Conservation (phyloP, 2,888 invertebrate species). For the Strigamia maritima region DNA sequence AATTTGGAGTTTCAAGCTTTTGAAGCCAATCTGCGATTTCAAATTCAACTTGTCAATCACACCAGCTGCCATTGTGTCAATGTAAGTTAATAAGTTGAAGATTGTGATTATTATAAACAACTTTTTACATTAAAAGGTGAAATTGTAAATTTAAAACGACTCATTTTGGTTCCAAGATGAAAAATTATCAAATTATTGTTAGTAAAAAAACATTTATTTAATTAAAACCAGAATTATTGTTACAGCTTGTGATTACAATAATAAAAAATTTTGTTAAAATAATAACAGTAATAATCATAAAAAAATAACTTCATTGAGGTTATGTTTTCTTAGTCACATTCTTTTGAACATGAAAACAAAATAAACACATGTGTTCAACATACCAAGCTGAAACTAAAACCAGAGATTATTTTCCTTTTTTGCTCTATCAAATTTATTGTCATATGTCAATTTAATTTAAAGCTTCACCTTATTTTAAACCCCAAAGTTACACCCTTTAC, state of each 20-base stretch:
- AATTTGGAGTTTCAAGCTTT: background rate
- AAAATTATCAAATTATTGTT: background rate
- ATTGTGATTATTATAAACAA: background rate
- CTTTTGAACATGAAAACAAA: constrained; percentile 9
- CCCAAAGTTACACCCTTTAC: background rate
- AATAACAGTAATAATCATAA: background rate
- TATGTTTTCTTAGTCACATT: constrained; percentile 12
- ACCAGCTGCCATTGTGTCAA: constrained; percentile 12
- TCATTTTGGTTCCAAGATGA: background rate
- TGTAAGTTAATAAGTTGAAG: background rate
- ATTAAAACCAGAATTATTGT: no score
- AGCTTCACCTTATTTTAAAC: constrained; percentile 23
- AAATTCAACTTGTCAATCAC: constrained; percentile 8
- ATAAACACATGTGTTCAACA: constrained; percentile 9
- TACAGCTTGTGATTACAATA: no score
- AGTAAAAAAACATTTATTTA: background rate
- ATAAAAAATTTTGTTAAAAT: background rate
- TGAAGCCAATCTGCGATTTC: background rate
- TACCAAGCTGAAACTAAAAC: constrained; percentile 20
- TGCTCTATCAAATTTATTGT: background rate
- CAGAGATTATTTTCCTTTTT: constrained; percentile 1
- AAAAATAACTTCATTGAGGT: background rate
- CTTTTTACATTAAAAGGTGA: background rate
- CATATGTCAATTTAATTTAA: constrained; percentile 16
- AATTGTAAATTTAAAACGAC: background rate